A percentile compares a stretch with the other conserved stretches of the same genome.
Conservation (phyloP, 2,888 invertebrate genomes). For the Diarsia brunnea region DNA sequence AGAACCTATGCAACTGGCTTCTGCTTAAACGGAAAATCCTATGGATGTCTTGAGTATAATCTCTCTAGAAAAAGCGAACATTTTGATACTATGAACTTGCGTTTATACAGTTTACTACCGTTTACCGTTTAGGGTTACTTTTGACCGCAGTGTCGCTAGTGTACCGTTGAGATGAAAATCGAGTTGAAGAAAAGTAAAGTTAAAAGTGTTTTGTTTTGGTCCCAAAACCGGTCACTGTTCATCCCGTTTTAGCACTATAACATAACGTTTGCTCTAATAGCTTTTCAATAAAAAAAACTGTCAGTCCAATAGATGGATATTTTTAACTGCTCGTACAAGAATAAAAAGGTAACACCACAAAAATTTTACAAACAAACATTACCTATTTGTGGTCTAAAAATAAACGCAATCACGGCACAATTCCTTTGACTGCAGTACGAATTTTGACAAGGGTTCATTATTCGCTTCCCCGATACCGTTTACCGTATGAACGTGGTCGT, state of each 20-base stretch:
- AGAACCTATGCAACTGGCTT: no score
- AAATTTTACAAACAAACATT: background rate
- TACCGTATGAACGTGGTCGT: slow-evolving; percentile 68
- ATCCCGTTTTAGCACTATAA: background rate
- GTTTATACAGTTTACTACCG: background rate
- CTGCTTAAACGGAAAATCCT: no score
- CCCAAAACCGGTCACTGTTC: background rate
- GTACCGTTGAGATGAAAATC: no score
- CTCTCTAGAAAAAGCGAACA: no score
- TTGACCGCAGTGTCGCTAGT: background rate
- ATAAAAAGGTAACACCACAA: background rate
- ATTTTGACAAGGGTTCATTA: slow-evolving; percentile 53
- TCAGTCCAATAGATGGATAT: background rate
- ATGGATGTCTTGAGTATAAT: no score
- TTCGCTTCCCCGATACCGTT: slow-evolving; percentile 55
- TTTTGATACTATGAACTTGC: background rate
- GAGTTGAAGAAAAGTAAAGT: background rate
- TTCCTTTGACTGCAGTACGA: slow-evolving; percentile 6
- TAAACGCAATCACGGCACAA: slow-evolving; percentile 23
- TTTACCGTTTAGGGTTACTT: no score
- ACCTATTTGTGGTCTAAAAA: background rate
- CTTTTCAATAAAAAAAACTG: background rate
- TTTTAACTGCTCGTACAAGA: background rate
- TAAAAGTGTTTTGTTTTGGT: background rate
- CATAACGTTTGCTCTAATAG: background rate